phyloP scores from a whole-genome alignment of 2,113 vertebrate species.

The Arizona elegans region DNA sequence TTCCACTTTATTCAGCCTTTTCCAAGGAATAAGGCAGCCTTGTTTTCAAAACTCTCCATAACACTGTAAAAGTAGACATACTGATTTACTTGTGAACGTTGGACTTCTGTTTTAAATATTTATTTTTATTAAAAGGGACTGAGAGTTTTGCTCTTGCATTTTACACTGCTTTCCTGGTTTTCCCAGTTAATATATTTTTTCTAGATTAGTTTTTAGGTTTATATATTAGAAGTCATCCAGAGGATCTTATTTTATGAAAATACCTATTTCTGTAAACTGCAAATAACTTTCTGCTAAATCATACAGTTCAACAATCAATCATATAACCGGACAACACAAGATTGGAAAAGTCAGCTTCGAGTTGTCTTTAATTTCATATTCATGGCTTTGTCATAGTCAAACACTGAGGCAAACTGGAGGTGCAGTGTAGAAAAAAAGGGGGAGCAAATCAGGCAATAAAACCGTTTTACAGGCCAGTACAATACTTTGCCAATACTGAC shows the following conservation, averaged over 20 bases:
- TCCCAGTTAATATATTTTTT: neutral
- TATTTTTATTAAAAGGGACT: neutral
- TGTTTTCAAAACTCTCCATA: neutral
- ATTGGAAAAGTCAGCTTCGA: neutral
- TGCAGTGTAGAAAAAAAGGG: neutral
- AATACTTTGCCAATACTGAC: neutral
- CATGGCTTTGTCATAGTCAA: neutral
- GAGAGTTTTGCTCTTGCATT: neutral
- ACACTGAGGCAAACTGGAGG: neutral
- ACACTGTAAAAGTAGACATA: neutral
- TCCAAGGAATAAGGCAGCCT: neutral
- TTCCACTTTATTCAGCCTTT: neutral
- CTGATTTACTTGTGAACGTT: neutral
- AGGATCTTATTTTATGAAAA: neutral
- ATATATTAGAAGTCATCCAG: neutral
- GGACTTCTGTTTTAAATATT: neutral
- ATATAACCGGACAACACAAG: neutral
- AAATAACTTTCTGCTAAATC: neutral
- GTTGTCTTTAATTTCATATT: neutral
- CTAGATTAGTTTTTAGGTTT: neutral
- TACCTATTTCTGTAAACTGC: neutral
- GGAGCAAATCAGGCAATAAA: neutral
- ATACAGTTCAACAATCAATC: neutral
- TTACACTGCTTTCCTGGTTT: neutral
- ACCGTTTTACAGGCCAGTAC: neutral